Percentiles rank a stretch among this genome's conserved stretches.
Conservation (phyloP, 2,888 invertebrate genomes). For the Chouioia cunea region DNA sequence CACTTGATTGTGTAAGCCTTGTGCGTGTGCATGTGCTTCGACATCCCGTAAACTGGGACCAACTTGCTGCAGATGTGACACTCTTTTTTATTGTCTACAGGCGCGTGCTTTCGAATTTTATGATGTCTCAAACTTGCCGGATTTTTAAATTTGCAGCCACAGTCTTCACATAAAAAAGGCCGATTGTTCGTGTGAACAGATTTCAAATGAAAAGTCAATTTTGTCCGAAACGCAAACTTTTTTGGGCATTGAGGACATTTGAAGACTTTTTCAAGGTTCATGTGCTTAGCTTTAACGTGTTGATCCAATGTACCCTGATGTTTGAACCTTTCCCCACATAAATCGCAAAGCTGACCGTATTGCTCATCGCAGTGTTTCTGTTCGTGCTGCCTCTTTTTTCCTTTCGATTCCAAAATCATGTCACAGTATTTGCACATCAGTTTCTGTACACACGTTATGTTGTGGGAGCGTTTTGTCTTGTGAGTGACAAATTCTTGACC, state of each 20-base stretch:
- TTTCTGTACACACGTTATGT: constrained; percentile 60
- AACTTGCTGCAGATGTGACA: constrained; percentile 64
- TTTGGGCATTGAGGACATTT: constrained; percentile 66
- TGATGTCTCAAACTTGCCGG: constrained; percentile 66
- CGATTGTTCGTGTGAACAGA: constrained; percentile 64
- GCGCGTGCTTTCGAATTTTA: constrained; percentile 65
- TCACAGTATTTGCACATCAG: constrained; percentile 63
- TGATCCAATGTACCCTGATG: constrained; percentile 66
- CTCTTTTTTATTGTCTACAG: constrained; percentile 63
- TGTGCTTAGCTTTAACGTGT: constrained; percentile 64
- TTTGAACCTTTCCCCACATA: constrained; percentile 66
- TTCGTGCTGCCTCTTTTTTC: constrained; percentile 66
- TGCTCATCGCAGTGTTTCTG: constrained; percentile 64
- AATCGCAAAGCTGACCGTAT: constrained; percentile 64
- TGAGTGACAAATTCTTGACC: constrained; percentile 61
- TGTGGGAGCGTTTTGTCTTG: constrained; percentile 62
- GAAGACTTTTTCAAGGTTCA: constrained; percentile 65
- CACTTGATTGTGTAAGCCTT: constrained; percentile 66
- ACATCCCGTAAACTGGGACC: constrained; percentile 66
- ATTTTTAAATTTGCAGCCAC: constrained; percentile 67
- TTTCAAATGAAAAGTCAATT: constrained; percentile 65
- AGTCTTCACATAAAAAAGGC: constrained; percentile 65
- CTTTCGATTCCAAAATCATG: constrained; percentile 61
- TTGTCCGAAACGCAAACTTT: constrained; percentile 65
- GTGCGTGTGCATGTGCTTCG: constrained; percentile 67